Conservation (phyloP, 1,140 invertebrate genomes). For the Hypsibius dujardini region DNA sequence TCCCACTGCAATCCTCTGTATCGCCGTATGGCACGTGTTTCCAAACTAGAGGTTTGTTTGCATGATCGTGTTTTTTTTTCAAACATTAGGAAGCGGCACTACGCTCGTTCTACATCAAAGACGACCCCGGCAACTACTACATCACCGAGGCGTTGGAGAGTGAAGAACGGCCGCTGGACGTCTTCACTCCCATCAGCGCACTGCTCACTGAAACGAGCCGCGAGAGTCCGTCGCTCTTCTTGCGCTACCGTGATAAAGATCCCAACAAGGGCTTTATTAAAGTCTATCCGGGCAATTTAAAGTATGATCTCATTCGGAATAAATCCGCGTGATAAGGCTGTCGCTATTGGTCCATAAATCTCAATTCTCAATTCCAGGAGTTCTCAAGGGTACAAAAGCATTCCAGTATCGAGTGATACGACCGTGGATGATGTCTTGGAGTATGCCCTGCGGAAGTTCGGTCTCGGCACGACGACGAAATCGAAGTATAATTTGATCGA, state of each 20-base stretch:
- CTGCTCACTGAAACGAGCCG: conserved; percentile 42
- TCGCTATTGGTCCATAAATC: conserved; percentile 17
- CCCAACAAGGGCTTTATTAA: conserved; percentile 38
- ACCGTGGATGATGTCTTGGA: conserved; percentile 73
- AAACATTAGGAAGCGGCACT: conserved; percentile 59
- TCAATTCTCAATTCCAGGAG: conserved; percentile 2
- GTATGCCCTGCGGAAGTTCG: conserved; percentile 65
- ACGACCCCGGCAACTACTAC: conserved; percentile 65
- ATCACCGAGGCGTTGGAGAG: conserved; percentile 56
- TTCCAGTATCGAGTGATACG: conserved; percentile 65
- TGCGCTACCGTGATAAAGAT: conserved; percentile 50
- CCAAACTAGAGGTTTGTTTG: too few relatives aligned
- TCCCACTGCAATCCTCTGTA: too few relatives aligned
- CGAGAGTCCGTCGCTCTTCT: conserved; percentile 79
- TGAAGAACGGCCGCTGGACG: conserved; percentile 56
- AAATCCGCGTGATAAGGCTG: conserved; percentile 36
- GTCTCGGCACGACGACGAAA: conserved; percentile 51
- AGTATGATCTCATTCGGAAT: conserved; percentile 29
- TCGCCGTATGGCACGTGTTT: too few relatives aligned
- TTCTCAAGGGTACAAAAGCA: conserved; percentile 43
- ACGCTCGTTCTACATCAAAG: conserved; percentile 86
- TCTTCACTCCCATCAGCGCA: conserved; percentile 61
- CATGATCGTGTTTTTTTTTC: too few relatives aligned
- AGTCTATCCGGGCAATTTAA: conserved; percentile 40
- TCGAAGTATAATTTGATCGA: conserved; percentile 71